Evolutionary conservation across 1,140 invertebrate genomes (phyloP).

Genomic region (Babylonia areolata): DNA sequence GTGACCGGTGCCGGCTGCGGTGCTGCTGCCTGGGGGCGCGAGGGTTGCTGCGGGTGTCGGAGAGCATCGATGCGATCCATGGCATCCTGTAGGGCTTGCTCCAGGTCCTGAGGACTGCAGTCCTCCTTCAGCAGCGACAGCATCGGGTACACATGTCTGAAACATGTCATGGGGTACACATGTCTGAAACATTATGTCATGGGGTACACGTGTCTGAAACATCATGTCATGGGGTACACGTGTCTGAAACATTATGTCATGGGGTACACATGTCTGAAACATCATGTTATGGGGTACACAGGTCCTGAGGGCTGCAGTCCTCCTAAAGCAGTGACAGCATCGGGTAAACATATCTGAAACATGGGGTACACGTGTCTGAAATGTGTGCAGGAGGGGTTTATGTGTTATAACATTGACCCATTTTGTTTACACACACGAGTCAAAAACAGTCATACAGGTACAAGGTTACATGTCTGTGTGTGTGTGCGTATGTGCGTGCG

Average conservation of each 20-base stretch:
- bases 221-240: too few species aligned
- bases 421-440: too few species aligned
- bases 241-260: too few species aligned
- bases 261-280: too few species aligned
- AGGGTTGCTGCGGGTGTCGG: neutral
- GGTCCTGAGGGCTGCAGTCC: conserved; percentile 23
- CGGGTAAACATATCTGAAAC: too few species aligned
- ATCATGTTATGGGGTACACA: conserved; percentile 57
- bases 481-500: neutral
- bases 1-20: neutral
- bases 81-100: conserved; percentile 31
- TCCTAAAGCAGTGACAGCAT: conserved; percentile 15
- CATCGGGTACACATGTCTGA: too few species aligned
- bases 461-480: too few species aligned
- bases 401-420: too few species aligned
- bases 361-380: neutral
- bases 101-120: conserved; percentile 31
- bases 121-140: too few species aligned
- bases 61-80: conserved; percentile 9
- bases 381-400: neutral
- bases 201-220: too few species aligned
- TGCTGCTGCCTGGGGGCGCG: neutral
- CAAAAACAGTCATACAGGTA: neutral
- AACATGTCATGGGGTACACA: too few species aligned
- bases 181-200: too few species aligned